These are phyloP conservation scores for Lithophane leautieri DNA, from an alignment of 2,888 invertebrate genomes.

Conservation along the genomic window DNA sequence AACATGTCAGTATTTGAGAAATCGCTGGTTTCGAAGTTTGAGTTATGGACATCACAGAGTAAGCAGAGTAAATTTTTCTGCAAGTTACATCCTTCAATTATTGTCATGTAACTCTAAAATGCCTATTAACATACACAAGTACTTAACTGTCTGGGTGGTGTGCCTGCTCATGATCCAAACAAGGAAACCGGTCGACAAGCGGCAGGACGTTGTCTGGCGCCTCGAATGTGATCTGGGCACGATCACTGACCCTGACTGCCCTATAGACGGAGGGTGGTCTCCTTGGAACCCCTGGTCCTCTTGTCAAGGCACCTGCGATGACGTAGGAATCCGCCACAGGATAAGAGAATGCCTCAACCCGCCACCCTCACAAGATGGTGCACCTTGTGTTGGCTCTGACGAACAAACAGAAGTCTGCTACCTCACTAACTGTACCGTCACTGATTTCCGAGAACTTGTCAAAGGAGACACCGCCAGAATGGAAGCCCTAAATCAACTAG, in stretches of 20 bases:
- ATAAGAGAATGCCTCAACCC: slow-evolving; percentile 85
- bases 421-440: slow-evolving; percentile 82
- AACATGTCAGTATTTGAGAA: slow-evolving; percentile 1
- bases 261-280: slow-evolving; percentile 88
- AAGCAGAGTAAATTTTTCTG: background rate
- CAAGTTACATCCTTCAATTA: background rate
- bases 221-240: slow-evolving; percentile 85
- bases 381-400: slow-evolving; percentile 81
- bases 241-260: slow-evolving; percentile 81
- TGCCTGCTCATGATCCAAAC: slow-evolving; percentile 59
- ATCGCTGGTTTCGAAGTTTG: background rate
- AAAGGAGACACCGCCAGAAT: slow-evolving; percentile 78
- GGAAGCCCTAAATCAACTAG: slow-evolving; percentile 81
- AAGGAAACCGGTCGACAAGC: slow-evolving; percentile 77
- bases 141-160: slow-evolving; percentile 46
- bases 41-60: background rate
- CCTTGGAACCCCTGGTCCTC: slow-evolving; percentile 86
- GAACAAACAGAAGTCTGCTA: slow-evolving; percentile 83
- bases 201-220: slow-evolving; percentile 81
- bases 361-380: slow-evolving; percentile 82
- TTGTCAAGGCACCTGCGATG: slow-evolving; percentile 87
- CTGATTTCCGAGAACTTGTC: slow-evolving; percentile 81
- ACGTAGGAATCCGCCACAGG: slow-evolving; percentile 81
- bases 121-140: slow-evolving; percentile 46
- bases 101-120: slow-evolving; percentile 21